phyloP scores from a whole-genome alignment of 2,888 invertebrate genomes.

The Drosophila prolongata region DNA sequence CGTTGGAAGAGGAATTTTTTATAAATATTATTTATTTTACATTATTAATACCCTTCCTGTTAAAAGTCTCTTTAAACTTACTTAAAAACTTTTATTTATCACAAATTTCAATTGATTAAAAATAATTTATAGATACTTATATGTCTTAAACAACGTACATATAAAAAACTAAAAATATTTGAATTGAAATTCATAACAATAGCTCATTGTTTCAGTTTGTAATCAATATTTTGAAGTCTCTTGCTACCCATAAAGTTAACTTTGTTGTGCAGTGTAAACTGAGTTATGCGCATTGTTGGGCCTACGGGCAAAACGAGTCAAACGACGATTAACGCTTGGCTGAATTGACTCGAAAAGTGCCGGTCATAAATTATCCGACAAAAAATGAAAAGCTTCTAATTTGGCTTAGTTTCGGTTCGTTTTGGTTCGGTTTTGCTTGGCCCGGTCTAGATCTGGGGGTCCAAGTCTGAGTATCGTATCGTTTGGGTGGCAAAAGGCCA shows the following conservation, averaged over 20 bases:
- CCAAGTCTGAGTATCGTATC: slow-evolving; percentile 7
- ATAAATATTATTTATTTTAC: no score
- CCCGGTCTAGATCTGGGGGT: slow-evolving; percentile 16
- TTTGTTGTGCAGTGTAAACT: slow-evolving; percentile 21
- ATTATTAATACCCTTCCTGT: no score
- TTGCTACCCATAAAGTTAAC: no score
- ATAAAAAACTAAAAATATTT: no score
- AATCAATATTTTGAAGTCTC: no score
- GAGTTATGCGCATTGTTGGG: slow-evolving; percentile 63
- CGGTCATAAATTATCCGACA: slow-evolving; percentile 73
- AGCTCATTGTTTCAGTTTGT: no score
- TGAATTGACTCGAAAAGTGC: slow-evolving; percentile 76
- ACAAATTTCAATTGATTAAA: no score
- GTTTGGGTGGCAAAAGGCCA: slow-evolving; percentile 22
- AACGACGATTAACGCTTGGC: slow-evolving; percentile 81
- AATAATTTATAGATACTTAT: neutral
- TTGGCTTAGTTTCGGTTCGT: slow-evolving; percentile 39
- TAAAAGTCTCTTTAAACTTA: no score
- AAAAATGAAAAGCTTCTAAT: slow-evolving; percentile 68
- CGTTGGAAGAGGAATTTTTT: no score
- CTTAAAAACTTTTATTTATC: no score
- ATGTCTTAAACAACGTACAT: no score
- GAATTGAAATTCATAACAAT: no score
- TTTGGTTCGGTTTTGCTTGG: slow-evolving; percentile 22
- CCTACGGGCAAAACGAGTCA: slow-evolving; percentile 68